Evolutionary conservation across 1,140 invertebrate genomes (phyloP).

Genomic region (Drosophila teissieri): DNA sequence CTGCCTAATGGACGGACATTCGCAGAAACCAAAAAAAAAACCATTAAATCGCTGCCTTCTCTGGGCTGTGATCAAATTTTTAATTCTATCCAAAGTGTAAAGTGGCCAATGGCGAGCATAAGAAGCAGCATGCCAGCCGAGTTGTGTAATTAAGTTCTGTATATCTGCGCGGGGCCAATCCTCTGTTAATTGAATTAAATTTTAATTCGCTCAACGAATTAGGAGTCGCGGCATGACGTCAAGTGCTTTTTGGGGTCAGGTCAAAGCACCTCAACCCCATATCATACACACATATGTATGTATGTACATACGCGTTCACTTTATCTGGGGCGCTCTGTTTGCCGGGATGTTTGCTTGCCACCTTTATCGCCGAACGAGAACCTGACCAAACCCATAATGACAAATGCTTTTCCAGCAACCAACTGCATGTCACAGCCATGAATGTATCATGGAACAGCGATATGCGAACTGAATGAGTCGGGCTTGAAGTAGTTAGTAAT

Average conservation of each 20-base stretch:
- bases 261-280: constrained; percentile 24
- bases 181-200: constrained; percentile 75
- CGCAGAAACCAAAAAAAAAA: constrained; percentile 38
- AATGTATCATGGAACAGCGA: not conserved
- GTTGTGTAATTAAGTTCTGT: constrained; percentile 42
- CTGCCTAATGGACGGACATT: constrained; percentile 29
- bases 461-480: constrained; percentile 9
- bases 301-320: constrained; percentile 1
- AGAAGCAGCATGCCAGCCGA: not conserved
- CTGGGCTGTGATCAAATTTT: not conserved
- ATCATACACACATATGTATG: too few species aligned
- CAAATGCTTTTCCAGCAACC: constrained; percentile 13
- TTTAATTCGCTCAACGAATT: constrained; percentile 73
- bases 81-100: constrained; percentile 49
- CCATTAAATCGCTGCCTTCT: constrained; percentile 44
- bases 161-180: not conserved
- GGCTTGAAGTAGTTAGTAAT: not conserved
- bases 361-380: constrained; percentile 13
- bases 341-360: constrained; percentile 55
- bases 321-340: constrained; percentile 55
- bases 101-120: constrained; percentile 31
- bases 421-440: not conserved
- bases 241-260: constrained; percentile 30
- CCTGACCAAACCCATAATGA: constrained; percentile 47
- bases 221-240: constrained; percentile 28